Conservation (phyloP, 2,888 invertebrate species). For the Ophioninae sp. region DNA sequence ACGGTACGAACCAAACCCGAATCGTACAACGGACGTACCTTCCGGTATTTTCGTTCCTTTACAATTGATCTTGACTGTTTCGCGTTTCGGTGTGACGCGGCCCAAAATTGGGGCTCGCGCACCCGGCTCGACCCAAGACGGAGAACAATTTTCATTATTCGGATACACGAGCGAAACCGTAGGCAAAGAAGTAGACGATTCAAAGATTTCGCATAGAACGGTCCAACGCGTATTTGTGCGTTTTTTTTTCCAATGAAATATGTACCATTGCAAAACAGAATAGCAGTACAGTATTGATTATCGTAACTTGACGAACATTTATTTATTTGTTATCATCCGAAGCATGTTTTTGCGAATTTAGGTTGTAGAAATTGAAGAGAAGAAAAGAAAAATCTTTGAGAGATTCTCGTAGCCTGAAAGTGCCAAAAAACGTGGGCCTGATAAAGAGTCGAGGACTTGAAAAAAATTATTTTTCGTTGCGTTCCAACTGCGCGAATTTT, state of each 20-base stretch:
- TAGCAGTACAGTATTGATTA: not conserved
- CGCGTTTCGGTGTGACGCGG: not conserved
- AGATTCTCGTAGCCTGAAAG: not conserved
- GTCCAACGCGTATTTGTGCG: not conserved
- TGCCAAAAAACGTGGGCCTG: not conserved
- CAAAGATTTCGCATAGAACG: not conserved
- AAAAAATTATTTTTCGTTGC: not conserved
- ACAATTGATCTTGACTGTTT: not conserved
- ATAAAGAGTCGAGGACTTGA: not conserved
- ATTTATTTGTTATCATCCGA: not conserved
- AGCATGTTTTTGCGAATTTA: not conserved
- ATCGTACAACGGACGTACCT: not conserved
- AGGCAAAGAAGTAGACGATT: not conserved
- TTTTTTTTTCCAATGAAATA: not conserved
- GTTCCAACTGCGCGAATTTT: not conserved
- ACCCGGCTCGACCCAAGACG: not conserved
- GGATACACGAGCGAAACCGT: not conserved
- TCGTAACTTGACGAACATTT: not conserved
- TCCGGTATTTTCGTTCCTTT: not conserved
- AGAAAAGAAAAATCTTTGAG: not conserved
- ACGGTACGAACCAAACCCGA: conserved; percentile 18
- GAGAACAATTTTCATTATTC: too few species aligned
- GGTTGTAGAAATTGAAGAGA: not conserved
- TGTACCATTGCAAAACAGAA: not conserved
- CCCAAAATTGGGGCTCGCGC: not conserved